Evolutionary conservation across 2,888 invertebrate genomes (phyloP), one percentile per base, ranked within the genome.

Genomic region (Halictus ligatus): DNA sequence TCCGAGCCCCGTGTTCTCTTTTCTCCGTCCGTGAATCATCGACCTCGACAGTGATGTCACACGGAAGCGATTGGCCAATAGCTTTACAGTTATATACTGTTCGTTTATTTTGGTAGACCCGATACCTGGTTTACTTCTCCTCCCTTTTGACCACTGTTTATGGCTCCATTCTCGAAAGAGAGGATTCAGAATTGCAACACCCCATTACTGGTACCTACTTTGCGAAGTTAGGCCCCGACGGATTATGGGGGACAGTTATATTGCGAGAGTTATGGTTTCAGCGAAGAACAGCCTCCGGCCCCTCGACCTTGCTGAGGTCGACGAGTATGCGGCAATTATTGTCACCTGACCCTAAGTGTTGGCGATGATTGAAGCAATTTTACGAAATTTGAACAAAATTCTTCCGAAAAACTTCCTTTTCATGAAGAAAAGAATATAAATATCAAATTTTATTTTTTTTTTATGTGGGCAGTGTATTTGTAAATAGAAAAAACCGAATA

Each of bases 21-120:
- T 35, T 10, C 72, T 25, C 71, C 69, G 50, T 46, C 69, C 40
- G 48, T 83, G 83, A 83, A 72, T 84, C 81, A 84, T 78, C 78
- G 77, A 67, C 74, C 60, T 74, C 77, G 81, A 25, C 72, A 64
- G 35, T 67, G 67, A 78, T 71, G 77, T 80, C 82, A 82, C 77
- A 50, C 79, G 75, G 81, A 85, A 82, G 77, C 60, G 77, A 82
- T 72, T 60, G 58, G 54, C 75, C 78, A 58, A 78, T 75, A 64
- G 50, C n/a, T 82, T 80, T 80, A 82, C 82, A 80, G 86, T 85
- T 85, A 67, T 67, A 85, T 77, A 75, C 81, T 78, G 50, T 80
- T 78, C 75, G 83, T 60, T 84, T 78, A 78, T 78, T 83, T 83
- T 25, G 75, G 25, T 67, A 18, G 60, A 12, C 21, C 43, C 25